These are phyloP conservation scores for Astur gentilis DNA, from an alignment of 2,113 vertebrate species.

Conservation along the genomic window DNA sequence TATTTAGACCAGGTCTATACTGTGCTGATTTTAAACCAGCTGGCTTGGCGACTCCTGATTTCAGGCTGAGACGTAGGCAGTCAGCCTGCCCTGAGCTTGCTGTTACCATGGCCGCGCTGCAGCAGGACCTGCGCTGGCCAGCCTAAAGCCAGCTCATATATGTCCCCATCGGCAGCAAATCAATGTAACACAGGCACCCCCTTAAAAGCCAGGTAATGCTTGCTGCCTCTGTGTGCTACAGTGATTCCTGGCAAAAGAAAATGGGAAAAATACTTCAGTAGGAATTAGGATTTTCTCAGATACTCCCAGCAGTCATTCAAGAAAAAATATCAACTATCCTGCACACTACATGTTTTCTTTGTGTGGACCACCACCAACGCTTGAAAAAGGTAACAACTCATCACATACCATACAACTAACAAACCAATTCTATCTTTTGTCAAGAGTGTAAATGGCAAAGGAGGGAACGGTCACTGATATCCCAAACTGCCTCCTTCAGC, in stretches of 20 bases:
- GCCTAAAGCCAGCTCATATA: background rate
- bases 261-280: fast-evolving
- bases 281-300: background rate
- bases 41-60: background rate
- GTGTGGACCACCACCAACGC: background rate
- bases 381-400: background rate
- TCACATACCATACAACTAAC: background rate
- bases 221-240: background rate
- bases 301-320: background rate
- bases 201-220: fast-evolving
- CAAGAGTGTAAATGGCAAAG: background rate
- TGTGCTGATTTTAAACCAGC: background rate
- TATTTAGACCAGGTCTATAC: background rate
- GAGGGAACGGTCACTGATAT: background rate
- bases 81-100: background rate
- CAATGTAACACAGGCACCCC: fast-evolving
- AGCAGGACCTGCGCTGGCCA: background rate
- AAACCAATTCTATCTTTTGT: background rate
- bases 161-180: fast-evolving
- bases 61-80: background rate
- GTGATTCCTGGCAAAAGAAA: background rate
- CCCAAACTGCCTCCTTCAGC: background rate
- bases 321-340: fast-evolving
- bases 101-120: background rate
- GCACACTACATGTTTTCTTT: fast-evolving